A percentile compares a stretch with the other conserved stretches of the same genome.
phyloP scores from a whole-genome alignment of 2,113 vertebrate species.

The Entomyzon cyanotis region DNA sequence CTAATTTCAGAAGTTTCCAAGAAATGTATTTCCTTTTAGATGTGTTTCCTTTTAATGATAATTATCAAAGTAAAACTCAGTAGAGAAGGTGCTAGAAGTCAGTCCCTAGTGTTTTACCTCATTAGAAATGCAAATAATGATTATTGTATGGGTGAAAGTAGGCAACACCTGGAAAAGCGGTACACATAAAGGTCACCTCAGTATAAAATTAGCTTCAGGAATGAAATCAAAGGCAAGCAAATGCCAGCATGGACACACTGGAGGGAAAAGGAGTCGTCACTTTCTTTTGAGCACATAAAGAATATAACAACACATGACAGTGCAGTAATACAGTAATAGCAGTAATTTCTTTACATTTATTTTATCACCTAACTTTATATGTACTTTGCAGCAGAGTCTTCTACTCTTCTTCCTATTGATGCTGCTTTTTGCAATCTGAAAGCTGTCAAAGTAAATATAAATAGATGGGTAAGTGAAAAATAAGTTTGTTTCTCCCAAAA shows the following conservation, averaged over 20 bases:
- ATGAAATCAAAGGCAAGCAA: conserved; percentile 21
- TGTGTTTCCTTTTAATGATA: too few species aligned
- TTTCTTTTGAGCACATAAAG: neutral
- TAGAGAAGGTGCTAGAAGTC: neutral
- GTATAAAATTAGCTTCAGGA: conserved; percentile 11
- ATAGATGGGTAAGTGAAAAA: neutral
- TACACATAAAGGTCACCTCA: conserved; percentile 18
- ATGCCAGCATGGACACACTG: neutral
- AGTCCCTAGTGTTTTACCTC: neutral
- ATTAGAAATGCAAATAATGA: neutral
- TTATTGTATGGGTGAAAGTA: neutral
- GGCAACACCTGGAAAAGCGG: neutral
- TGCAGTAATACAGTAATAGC: neutral
- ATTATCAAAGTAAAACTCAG: neutral
- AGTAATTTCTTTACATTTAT: neutral
- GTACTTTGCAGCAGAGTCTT: neutral
- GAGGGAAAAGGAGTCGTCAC: neutral
- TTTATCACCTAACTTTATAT: neutral
- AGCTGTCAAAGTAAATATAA: neutral
- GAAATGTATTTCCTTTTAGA: neutral
- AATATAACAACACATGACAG: neutral
- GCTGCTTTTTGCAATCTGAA: neutral
- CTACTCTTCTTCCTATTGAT: neutral
- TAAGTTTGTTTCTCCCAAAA: neutral
- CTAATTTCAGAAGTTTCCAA: neutral